phyloP scores from a whole-genome alignment of 2,888 invertebrate species.

The Elysia crispata region DNA sequence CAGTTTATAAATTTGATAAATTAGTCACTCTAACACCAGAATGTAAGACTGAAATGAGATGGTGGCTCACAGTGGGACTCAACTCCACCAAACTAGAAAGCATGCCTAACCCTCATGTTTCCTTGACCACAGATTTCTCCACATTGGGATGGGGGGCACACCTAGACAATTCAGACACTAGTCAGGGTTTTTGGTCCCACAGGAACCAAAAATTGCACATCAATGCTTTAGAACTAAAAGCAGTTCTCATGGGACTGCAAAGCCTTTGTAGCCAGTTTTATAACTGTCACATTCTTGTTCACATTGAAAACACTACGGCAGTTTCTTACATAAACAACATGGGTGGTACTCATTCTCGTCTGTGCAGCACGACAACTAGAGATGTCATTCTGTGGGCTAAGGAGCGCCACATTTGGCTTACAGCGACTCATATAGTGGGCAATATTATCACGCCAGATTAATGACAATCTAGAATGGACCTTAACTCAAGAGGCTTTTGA shows the following conservation, averaged over 20 bases:
- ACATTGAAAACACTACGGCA: neutral
- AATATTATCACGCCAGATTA: neutral
- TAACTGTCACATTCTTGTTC: neutral
- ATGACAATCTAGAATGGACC: conserved; percentile 4
- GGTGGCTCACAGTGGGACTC: neutral
- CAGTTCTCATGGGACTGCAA: neutral
- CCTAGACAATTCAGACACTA: too few species aligned
- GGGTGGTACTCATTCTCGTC: neutral
- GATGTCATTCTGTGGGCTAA: neutral
- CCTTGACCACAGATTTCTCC: neutral
- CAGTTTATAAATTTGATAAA: neutral
- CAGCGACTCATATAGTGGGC: conserved; percentile 5
- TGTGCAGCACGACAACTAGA: neutral
- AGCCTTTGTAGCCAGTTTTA: neutral
- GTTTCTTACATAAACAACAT: neutral
- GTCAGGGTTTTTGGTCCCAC: neutral
- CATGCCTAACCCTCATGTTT: neutral
- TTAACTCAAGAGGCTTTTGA: neutral
- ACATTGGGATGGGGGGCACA: neutral
- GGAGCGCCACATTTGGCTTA: neutral
- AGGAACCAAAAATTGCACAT: neutral
- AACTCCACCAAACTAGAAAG: neutral
- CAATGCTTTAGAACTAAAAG: neutral
- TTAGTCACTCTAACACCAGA: neutral
- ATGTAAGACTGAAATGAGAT: neutral